Evolutionary conservation across 2,797 vertebrate species (phyloP).

Genomic region (Scolopax bukidnonensis): DNA sequence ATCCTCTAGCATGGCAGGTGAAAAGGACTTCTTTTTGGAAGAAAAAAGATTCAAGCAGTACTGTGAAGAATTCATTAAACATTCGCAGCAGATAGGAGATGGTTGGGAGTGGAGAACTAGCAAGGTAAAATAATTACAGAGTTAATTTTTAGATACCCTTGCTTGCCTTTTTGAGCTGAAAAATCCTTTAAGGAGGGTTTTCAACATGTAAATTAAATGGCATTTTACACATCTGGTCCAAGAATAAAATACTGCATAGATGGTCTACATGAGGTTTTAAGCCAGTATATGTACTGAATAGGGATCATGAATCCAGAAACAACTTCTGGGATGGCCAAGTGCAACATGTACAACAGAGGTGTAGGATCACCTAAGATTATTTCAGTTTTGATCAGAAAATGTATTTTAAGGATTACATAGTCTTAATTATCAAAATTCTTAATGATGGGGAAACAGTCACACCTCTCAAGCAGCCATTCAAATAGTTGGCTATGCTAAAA

Average conservation of each 20-base stretch:
- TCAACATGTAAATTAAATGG: not conserved
- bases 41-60: slow-evolving; percentile 75
- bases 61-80: slow-evolving; percentile 79
- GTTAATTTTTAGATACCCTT: not conserved
- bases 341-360: not conserved
- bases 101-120: slow-evolving; percentile 80
- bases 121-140: slow-evolving; percentile 68
- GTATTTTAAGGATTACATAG: not conserved
- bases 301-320: not conserved
- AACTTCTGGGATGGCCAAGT: not conserved
- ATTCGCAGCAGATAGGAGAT: slow-evolving; percentile 78
- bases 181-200: not conserved
- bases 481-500: not conserved
- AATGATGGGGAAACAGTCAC: not conserved
- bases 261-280: not conserved
- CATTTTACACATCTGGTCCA: not conserved
- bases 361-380: not conserved
- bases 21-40: slow-evolving; percentile 69
- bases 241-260: not conserved
- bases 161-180: not conserved
- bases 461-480: not conserved
- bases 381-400: not conserved
- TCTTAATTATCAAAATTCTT: not conserved
- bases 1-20: slow-evolving; percentile 53
- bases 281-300: not conserved